These are phyloP conservation scores for Maniola hyperantus DNA, from an alignment of 2,888 invertebrate genomes.

Conservation along the genomic window DNA sequence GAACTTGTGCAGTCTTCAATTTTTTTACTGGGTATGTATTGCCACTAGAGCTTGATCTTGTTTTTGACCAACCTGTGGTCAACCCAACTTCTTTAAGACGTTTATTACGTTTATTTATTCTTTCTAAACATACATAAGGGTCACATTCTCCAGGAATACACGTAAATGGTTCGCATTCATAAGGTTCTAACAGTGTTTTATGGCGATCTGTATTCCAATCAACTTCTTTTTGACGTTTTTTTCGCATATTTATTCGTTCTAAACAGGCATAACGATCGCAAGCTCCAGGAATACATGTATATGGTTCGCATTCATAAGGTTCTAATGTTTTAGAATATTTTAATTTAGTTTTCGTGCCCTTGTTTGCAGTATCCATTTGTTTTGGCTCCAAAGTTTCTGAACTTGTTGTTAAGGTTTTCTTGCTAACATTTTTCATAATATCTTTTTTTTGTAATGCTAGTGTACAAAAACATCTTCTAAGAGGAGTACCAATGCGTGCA, in stretches of 20 bases:
- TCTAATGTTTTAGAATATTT: slow-evolving; percentile 25
- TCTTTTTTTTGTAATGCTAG: slow-evolving; percentile 45
- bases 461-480: slow-evolving; percentile 53
- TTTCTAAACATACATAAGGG: slow-evolving; percentile 46
- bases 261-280: slow-evolving; percentile 45
- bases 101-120: slow-evolving; percentile 41
- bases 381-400: slow-evolving; percentile 16
- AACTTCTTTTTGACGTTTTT: slow-evolving; percentile 20
- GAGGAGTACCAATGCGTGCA: slow-evolving; percentile 39
- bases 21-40: slow-evolving; percentile 24
- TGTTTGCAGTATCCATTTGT: slow-evolving; percentile 23
- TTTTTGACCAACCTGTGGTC: slow-evolving; percentile 14
- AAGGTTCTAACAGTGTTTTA: slow-evolving; percentile 23
- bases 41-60: slow-evolving; percentile 23
- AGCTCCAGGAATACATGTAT: slow-evolving; percentile 38
- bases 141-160: slow-evolving; percentile 42
- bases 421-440: slow-evolving; percentile 23
- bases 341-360: slow-evolving; percentile 31
- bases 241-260: slow-evolving; percentile 44
- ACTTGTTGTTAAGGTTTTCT: slow-evolving; percentile 24
- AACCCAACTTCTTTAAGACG: slow-evolving; percentile 26
- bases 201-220: slow-evolving; percentile 16
- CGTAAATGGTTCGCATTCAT: slow-evolving; percentile 47
- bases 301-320: slow-evolving; percentile 47
- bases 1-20: slow-evolving; percentile 22